Evolutionary conservation across 2,113 vertebrate genomes (phyloP), one percentile per base, ranked within the genome.

Genomic region (Machaerirhynchus nigripectus): DNA sequence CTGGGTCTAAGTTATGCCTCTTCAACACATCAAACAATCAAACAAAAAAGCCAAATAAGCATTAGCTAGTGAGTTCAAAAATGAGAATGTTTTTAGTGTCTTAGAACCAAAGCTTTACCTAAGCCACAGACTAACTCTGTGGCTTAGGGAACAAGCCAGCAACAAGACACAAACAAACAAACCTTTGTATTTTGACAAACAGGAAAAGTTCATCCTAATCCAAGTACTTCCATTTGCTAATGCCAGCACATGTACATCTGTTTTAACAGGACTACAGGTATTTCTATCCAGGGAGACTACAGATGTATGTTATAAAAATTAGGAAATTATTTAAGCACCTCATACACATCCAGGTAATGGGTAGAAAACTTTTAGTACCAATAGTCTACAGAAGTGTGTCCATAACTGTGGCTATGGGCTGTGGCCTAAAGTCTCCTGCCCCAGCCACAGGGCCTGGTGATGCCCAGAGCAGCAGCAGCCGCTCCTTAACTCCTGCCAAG

Each of bases 271-370:
- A 19, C 28, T 21, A 3, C 7, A 13, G 22, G 7, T 0, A 13
- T 39, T 22, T 9, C 56, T 20, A 1, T 15, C 30, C 28, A 22
- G 10, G 53, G 35, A 75, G 1, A 56, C 4, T 9, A 18, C 8
- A 44, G 15, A 33, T 14, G 15, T 16, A 2, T 4, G 2, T 0
- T 4, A 6, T 20, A 15, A 11, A 18, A 30, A 7, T 2, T 7
- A 33, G 33, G 33, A 18, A 30, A 33, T 16, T 10, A 15, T n/a
- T 74, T 47, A 4, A 15, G 11, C 10, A 23, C 9, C 44, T 42
- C 39, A 42, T 2, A 20, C 13, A 7, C 19, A 22, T 3, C 13
- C 44, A 53, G 33, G 13, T 3, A 30, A 44, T 0, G 0, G 21
- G 31, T 0, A 57, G 47, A 52, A 42, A 31, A 16, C 8, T 11